phyloP scores from a whole-genome alignment of 2,888 invertebrate genomes.

The Ecliptopera silaceata region DNA sequence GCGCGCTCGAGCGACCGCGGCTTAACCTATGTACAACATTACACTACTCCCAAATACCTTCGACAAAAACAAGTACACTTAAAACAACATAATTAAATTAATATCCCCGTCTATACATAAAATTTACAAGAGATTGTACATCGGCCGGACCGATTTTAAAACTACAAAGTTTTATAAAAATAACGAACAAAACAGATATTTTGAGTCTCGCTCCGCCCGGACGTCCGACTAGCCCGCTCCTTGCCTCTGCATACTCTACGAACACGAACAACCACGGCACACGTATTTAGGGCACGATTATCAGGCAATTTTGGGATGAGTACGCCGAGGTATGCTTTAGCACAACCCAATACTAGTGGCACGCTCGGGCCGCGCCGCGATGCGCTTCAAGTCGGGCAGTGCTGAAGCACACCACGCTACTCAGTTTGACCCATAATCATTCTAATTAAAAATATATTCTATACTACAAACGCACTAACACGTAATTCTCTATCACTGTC shows the following conservation, averaged over 20 bases:
- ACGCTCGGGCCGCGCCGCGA: not conserved
- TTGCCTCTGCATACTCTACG: slow-evolving; percentile 34
- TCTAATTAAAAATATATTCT: slow-evolving; percentile 29
- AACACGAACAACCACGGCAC: slow-evolving; percentile 62
- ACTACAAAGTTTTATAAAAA: slow-evolving; percentile 57
- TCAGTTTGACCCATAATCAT: slow-evolving; percentile 10
- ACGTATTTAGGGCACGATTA: slow-evolving; percentile 41
- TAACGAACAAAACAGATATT: slow-evolving; percentile 46
- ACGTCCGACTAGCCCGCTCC: slow-evolving; percentile 44
- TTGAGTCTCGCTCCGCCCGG: slow-evolving; percentile 38
- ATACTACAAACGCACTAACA: slow-evolving; percentile 21
- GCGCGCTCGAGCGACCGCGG: slow-evolving; percentile 44
- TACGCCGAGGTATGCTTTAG: not conserved
- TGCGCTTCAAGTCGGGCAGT: not conserved
- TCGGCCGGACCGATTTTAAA: slow-evolving; percentile 60
- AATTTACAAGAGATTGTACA: slow-evolving; percentile 79
- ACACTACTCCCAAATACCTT: slow-evolving; percentile 45
- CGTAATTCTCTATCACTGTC: slow-evolving; percentile 15
- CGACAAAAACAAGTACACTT: slow-evolving; percentile 65
- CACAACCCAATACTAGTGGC: not conserved
- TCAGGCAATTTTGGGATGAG: slow-evolving; percentile 30
- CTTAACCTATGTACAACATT: slow-evolving; percentile 45
- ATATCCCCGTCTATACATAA: slow-evolving; percentile 80
- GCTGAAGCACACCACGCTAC: not conserved
- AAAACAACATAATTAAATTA: slow-evolving; percentile 75